phyloP scores from a whole-genome alignment of 2,888 invertebrate species.

The Calameuta pallipes region DNA sequence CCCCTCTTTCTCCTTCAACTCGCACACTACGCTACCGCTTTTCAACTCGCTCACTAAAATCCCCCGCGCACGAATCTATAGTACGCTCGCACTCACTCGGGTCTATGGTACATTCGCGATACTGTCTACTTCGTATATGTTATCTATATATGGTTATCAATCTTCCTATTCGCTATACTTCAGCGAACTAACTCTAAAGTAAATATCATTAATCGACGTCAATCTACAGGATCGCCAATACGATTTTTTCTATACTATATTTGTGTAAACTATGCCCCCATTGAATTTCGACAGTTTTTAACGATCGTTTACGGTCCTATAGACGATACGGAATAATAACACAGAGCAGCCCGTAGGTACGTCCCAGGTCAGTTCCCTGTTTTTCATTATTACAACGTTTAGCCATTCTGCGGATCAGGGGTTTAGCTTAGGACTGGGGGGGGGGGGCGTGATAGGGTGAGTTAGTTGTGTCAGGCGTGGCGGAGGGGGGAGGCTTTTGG shows the following conservation, averaged over 20 bases:
- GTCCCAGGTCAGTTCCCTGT: conserved; percentile 29
- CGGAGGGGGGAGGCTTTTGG: no score
- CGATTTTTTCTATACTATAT: no score
- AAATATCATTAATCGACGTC: no score
- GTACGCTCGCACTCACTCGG: not conserved
- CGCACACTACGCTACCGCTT: not conserved
- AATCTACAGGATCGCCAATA: no score
- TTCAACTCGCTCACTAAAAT: not conserved
- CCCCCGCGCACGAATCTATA: not conserved
- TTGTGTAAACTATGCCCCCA: no score
- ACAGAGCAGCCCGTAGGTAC: not conserved
- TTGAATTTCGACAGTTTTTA: no score
- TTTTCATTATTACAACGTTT: conserved; percentile 46
- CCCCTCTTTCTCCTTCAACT: not conserved
- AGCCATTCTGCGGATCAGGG: conserved; percentile 22
- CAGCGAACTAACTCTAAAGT: no score
- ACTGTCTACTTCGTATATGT: not conserved
- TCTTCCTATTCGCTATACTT: no score
- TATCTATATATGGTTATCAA: not conserved
- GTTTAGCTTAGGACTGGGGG: conserved; percentile 43
- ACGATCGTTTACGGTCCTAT: no score
- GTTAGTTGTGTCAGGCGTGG: conserved; percentile 14
- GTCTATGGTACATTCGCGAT: not conserved
- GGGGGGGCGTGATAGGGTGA: conserved; percentile 14
- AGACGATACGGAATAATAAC: not conserved